Base-by-base conservation (phyloP, 1,140 invertebrate genomes). In the Hydropsyche tenuis region DNA sequence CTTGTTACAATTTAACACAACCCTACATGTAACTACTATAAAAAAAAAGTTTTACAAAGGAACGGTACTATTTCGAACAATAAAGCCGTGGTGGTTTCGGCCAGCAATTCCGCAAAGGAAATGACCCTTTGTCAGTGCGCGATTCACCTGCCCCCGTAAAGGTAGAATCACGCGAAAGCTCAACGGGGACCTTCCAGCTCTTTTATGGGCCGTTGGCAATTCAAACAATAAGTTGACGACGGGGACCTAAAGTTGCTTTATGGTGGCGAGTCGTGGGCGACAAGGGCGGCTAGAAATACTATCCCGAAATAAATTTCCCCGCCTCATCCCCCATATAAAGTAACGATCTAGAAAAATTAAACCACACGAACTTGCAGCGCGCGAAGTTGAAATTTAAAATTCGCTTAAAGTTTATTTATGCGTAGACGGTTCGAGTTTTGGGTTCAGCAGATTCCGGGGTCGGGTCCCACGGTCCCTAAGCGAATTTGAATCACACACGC, bases 401-500 rank as follows among this genome's bases (percentile, higher is more conserved):
- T 51, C 48, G 48, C 48, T n/a, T 22, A 51, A 51, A 51, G 20
- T 60, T 22, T 60, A 23, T 60, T 60, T 60, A 60, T 60, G 63
- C 63, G 43, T 65, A 12, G 27, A 42, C 18, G 25, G n/a, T 69
- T 48, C 43, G 4, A 18, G 64, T 4, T 37, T 69, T 53, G 22
- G 30, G 12, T 23, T 12, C 25, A 62, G 20, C n/a, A n/a, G 45
- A 22, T 45, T 48, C 65, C 3, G 64, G 51, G 48, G 42, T 20
- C 30, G 69, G 27, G 64, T 77, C 75, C 75, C 75, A 48, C 7
- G 71, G 53, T 72, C 75, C 75, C 75, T 69, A 64, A 77, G 51
- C 75, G 70, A 77, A 77, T 77, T 77, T 77, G 69, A 74, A 77
- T 77, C 73, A 69, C 69, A 69, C 43, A 65, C 69, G 68, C 66